Evolutionary conservation across 2,113 vertebrate genomes (phyloP), one percentile per base, ranked within the genome.

Genomic region (Rhodinocichla rosea): DNA sequence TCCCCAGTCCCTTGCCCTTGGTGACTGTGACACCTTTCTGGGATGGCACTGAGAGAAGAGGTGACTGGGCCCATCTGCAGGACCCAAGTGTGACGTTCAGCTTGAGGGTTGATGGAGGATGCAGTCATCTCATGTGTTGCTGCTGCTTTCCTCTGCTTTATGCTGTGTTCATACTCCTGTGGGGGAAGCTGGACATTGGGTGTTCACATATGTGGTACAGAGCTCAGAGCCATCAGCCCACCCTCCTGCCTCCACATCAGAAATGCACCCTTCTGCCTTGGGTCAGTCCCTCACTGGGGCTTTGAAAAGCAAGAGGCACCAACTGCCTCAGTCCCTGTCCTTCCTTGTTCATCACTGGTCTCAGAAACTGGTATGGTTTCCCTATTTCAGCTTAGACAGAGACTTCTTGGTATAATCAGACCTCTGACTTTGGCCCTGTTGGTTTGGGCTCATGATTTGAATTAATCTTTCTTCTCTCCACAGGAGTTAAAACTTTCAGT

Each of bases 91-190:
- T 40, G 53, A 23, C 47, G 17, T 37, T 76, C 57, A 21, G 22
- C 6, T 1, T 5, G 17, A 42, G 20, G 17, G 7, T 15, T 56
- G 68, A 20, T 74, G 44, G 21, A 28, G 19, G 42, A 26, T 44
- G 40, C 27, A 28, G 26, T 27, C 57, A 10, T 45, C 30, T 60
- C 49, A 33, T 0, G 0, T 40, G 33, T 17, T 64, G 27, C 52
- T 89, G 2, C 42, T 56, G 44, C 60, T 83, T 62, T 39, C 20
- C 2, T 15, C 21, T 32, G 20, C 75, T 65, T 70, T 35, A 7
- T 4, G 2, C 21, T 33, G 13, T 22, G 7, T 32, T 73, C 21
- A 4, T 12, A 14, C 14, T 16, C 20, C 28, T 1, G 0, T 23
- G 55, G 32, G 22, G 56, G 45, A 40, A 67, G 45, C 30, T 21